Conservation (phyloP, 2,888 invertebrate species). For the Strigamia crassipes region DNA sequence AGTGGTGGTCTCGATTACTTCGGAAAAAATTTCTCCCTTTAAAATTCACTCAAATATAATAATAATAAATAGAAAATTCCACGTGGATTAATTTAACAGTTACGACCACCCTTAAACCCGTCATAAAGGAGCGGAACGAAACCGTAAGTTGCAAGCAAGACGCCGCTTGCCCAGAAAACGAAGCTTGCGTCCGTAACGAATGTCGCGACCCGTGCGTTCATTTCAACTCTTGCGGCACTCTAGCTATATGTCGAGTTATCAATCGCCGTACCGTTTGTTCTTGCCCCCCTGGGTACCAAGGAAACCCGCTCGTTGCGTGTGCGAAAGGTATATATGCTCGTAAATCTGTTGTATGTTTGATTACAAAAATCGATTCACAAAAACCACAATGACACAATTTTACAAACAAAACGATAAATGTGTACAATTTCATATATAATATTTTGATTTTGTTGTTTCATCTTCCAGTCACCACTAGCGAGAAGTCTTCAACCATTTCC, state of each 20-base stretch:
- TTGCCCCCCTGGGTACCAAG: constrained; percentile 70
- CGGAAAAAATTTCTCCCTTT: not conserved
- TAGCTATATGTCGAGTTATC: constrained; percentile 72
- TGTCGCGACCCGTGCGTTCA: constrained; percentile 53
- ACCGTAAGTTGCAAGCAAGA: constrained; percentile 74
- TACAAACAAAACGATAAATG: not conserved
- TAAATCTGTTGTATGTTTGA: not conserved
- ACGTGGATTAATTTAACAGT: not conserved
- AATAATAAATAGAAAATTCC: not conserved
- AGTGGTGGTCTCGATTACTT: not conserved
- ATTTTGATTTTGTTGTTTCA: not conserved
- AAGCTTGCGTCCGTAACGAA: constrained; percentile 66
- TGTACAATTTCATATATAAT: not conserved
- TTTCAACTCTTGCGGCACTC: constrained; percentile 68
- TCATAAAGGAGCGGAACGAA: not conserved
- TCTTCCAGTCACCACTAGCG: constrained; percentile 10
- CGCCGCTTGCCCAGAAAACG: constrained; percentile 79
- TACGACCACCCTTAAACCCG: not conserved
- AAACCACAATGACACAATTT: not conserved
- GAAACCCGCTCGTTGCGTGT: constrained; percentile 66
- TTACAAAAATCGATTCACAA: not conserved
- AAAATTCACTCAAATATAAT: not conserved
- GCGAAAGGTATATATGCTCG: not conserved
- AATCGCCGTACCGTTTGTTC: constrained; percentile 80
- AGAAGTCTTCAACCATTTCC: not conserved